Evolutionary conservation across 2,797 vertebrate genomes (phyloP).

Genomic region (Protosalanx chinensis): DNA sequence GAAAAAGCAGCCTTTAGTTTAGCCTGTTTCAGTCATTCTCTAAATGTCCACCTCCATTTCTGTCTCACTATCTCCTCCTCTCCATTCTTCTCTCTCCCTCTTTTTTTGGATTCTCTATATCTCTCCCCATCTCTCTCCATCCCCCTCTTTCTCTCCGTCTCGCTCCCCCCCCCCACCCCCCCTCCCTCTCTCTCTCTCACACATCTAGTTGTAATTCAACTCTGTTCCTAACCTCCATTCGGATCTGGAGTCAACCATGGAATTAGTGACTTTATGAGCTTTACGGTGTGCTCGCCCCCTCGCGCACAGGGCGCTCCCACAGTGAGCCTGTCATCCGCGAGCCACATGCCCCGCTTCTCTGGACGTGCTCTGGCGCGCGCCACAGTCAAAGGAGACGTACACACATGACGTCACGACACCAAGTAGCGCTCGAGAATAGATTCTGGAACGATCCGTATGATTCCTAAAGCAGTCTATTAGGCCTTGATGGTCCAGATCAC

Average conservation of each 20-base stretch:
- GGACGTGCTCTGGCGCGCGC: not conserved
- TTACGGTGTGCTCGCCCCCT: not conserved
- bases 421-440: not conserved
- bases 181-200: too few relatives aligned
- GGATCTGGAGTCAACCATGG: conserved; percentile 15
- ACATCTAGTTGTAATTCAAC: not conserved
- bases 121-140: too few relatives aligned
- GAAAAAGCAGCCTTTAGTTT: conserved; percentile 10
- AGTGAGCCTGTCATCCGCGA: conserved; percentile 6
- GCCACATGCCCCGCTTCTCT: not conserved
- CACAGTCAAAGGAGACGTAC: not conserved
- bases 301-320: not conserved
- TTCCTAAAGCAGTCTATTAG: not conserved
- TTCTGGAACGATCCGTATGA: not conserved
- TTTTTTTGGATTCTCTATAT: too few relatives aligned
- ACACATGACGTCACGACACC: not conserved
- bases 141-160: conserved; percentile 10
- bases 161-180: too few relatives aligned
- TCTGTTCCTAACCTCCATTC: conserved; percentile 15
- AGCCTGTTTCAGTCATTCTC: not conserved
- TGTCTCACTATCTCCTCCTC: too few relatives aligned
- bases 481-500: not conserved
- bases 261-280: conserved; percentile 20
- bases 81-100: too few relatives aligned
- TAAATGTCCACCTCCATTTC: too few relatives aligned